These are phyloP conservation scores for Micrasema longulum DNA, from an alignment of 1,140 invertebrate genomes.

Conservation along the genomic window DNA sequence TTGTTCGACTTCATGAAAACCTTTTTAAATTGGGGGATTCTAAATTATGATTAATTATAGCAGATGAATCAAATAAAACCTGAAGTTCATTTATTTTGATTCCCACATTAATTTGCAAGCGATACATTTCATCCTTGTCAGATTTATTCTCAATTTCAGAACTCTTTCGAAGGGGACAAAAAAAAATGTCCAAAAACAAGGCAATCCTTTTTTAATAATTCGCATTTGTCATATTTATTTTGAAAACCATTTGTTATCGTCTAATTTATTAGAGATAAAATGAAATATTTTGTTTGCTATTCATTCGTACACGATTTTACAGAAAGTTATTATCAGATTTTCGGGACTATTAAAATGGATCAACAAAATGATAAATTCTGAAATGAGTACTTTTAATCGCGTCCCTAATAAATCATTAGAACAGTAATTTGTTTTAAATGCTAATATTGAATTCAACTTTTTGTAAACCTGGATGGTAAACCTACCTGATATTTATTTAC, in stretches of 20 bases:
- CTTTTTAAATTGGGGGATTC: conserved; percentile 10
- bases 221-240: conserved; percentile 49
- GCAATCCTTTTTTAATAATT: conserved; percentile 47
- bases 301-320: not conserved
- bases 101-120: conserved; percentile 27
- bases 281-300: conserved; percentile 10
- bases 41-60: conserved; percentile 25
- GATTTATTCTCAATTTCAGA: conserved; percentile 31
- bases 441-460: too few relatives aligned
- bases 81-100: conserved; percentile 28
- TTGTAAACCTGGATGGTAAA: too few relatives aligned
- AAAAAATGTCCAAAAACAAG: conserved; percentile 16
- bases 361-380: too few relatives aligned
- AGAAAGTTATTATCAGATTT: conserved; percentile 7
- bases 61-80: conserved; percentile 2
- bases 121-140: conserved; percentile 41
- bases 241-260: conserved; percentile 41
- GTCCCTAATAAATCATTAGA: not conserved
- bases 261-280: conserved; percentile 33
- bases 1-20: conserved; percentile 1
- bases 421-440: too few relatives aligned
- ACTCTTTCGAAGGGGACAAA: conserved; percentile 29
- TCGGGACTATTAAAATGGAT: not conserved
- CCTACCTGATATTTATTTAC: too few relatives aligned
- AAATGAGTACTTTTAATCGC: too few relatives aligned